A percentile compares a stretch with the other conserved stretches of the same genome.
phyloP scores from a whole-genome alignment of 2,888 invertebrate genomes.

The Hofmannophila pseudospretella region DNA sequence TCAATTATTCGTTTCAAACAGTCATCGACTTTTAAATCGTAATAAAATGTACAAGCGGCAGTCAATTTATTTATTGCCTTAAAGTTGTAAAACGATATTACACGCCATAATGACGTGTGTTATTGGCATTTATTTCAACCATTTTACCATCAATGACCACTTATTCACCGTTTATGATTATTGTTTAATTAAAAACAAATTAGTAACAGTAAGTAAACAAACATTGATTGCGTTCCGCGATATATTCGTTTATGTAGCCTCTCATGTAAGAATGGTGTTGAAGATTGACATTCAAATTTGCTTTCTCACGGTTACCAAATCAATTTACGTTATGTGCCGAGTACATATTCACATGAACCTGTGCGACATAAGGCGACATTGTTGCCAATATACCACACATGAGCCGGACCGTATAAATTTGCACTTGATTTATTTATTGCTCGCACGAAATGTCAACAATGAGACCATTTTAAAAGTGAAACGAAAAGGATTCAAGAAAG shows the following conservation, averaged over 20 bases:
- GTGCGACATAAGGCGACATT: conserved; percentile 44
- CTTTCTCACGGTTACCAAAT: conserved; percentile 35
- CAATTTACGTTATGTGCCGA: conserved; percentile 12
- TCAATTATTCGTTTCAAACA: conserved; percentile 73
- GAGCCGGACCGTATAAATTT: conserved; percentile 60
- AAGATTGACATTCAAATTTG: conserved; percentile 1
- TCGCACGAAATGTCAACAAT: conserved; percentile 69
- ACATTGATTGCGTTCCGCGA: conserved; percentile 9
- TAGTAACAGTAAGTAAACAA: conserved; percentile 33
- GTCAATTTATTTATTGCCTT: conserved; percentile 75
- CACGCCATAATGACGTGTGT: conserved; percentile 73
- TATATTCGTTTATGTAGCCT: background rate
- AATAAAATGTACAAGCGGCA: conserved; percentile 75
- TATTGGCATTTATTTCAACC: conserved; percentile 71
- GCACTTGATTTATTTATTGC: conserved; percentile 73
- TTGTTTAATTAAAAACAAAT: conserved; percentile 64
- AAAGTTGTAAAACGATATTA: conserved; percentile 76
- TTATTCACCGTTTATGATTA: conserved; percentile 62
- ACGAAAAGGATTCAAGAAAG: conserved; percentile 64
- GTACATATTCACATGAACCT: conserved; percentile 16
- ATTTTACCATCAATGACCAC: conserved; percentile 67
- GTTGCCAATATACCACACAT: conserved; percentile 41
- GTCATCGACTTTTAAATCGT: conserved; percentile 75
- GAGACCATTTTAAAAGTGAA: conserved; percentile 68
- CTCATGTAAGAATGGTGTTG: background rate